Base-by-base conservation (phyloP, 2,888 invertebrate genomes). In the Mesoligia furuncula region DNA sequence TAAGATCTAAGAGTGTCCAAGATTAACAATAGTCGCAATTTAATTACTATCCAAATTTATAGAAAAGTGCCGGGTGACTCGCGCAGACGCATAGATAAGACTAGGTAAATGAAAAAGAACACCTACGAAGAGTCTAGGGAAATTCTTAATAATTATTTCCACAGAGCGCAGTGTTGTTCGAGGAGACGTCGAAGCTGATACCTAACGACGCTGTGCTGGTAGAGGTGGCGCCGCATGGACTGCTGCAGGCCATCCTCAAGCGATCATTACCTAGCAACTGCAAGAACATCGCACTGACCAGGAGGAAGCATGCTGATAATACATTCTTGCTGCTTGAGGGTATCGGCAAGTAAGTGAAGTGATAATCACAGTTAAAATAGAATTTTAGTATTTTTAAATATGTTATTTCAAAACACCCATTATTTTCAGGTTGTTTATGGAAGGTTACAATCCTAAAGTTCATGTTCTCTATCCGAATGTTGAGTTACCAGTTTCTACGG, bases 221-320 rank as follows among this genome's bases (percentile, higher is more conserved):
- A 81, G 99, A 99, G 94, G 97, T 99, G 82, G 99, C 99, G 0
- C 99, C 99, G 0, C 99, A 99, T 90, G 98, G 98, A 39, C 96
- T 99, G 36, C 97, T 99, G 76, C 99, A 99, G 75, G 91, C 92
- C 13, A 92, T 92, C 62, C 90, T 99, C 27, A 98, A 98, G 90
- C 96, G 98, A 71, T 98, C 98, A 0, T 93, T 99, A 42, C 94
- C 95, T 45, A 90, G 97, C 5, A 97, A 97, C 27, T 97, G 98
- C 82, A 97, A 95, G 9, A 98, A 98, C 90, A 96, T 98, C 64
- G 97, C 98, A 0, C 95, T 99, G 39, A 98, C 98, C 83, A 97
- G 98, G 87, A 97, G 98, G 68, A 97, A 97, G 8, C 97, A 97
- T 85, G 95, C 96, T 5, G 97, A 98, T 90, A 97, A 97, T 61